Evolutionary conservation across 2,113 vertebrate genomes (phyloP).

Genomic region (Anser brachyrhynchus): DNA sequence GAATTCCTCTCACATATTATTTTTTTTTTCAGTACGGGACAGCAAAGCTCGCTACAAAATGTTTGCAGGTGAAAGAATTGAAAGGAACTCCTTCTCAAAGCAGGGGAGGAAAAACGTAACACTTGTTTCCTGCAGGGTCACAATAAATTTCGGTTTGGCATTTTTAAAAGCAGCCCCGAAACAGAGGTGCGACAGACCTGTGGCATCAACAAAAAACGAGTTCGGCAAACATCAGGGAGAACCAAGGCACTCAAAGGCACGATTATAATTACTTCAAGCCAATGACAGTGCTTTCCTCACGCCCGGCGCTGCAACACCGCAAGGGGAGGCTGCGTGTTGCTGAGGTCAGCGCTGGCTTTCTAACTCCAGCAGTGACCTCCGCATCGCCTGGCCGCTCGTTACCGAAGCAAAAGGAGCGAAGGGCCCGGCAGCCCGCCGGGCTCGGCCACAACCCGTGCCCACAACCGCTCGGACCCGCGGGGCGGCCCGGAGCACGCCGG

Average conservation of each 20-base stretch:
- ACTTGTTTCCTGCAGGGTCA: background rate
- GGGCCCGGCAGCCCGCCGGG: background rate
- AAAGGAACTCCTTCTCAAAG: background rate
- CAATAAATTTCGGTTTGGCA: background rate
- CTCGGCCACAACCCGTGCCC: no score
- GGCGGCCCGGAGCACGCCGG: no score
- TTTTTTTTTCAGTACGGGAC: background rate
- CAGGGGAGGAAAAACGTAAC: background rate
- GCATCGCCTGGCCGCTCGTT: background rate
- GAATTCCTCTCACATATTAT: background rate
- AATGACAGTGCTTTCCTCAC: background rate
- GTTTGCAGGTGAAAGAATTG: background rate
- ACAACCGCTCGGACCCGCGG: no score
- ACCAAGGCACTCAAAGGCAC: background rate
- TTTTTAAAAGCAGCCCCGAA: background rate
- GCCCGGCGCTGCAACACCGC: background rate
- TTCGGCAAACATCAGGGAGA: background rate
- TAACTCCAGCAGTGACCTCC: background rate
- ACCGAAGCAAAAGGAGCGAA: background rate
- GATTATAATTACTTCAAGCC: background rate
- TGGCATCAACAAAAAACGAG: background rate
- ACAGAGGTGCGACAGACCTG: background rate
- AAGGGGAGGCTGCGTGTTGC: background rate
- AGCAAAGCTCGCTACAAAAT: background rate
- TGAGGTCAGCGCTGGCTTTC: background rate